Base-by-base conservation (phyloP, 2,888 invertebrate genomes). In the Escarpia spicata region DNA sequence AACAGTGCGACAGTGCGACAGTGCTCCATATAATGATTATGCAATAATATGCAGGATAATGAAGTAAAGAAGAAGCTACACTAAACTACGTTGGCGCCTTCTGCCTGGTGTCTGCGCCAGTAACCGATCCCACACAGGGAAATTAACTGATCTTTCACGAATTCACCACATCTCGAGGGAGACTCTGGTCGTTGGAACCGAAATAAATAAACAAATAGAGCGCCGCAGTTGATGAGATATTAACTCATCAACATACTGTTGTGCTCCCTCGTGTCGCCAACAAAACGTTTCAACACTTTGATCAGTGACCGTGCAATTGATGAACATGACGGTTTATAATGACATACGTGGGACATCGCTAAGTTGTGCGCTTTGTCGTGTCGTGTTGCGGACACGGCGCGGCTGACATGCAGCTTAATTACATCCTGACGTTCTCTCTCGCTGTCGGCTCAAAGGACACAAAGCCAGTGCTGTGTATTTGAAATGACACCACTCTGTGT, bases 251-350 rank as follows among this genome's bases (percentile, higher is more conserved):
- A 75, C 75, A 6, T 3, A 75, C 75, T 4, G 26, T 75, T 75
- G 75, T 75, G n/a, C 26, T 75, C 15, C 75, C 75, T 75, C 19
- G 75, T 75, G 75, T 75, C 75, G 26, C 8, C 19, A 75, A 75
- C 75, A 75, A 75, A 75, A 75, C 75, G n/a, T 6, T n/a, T 75
- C 75, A n/a, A 75, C 75, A 75, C 75, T 75, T 75, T 75, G 75
- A 75, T 75, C 75, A 75, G 19, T 75, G 75, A 75, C 26, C 75
- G 75, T 75, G 75, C 75, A n/a, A n/a, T 75, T 75, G 26, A 26
- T 75, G 75, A 26, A 75, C 75, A 75, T 75, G 75, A 75, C 75
- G 19, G 75, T 15, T 2, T 26, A 75, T 75, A 75, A 75, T 75
- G 75, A 75, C 75, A 75, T 75, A 75, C 75, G 19, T 2, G 75